Conservation (phyloP, 2,888 invertebrate genomes). For the Nycteola revayana region DNA sequence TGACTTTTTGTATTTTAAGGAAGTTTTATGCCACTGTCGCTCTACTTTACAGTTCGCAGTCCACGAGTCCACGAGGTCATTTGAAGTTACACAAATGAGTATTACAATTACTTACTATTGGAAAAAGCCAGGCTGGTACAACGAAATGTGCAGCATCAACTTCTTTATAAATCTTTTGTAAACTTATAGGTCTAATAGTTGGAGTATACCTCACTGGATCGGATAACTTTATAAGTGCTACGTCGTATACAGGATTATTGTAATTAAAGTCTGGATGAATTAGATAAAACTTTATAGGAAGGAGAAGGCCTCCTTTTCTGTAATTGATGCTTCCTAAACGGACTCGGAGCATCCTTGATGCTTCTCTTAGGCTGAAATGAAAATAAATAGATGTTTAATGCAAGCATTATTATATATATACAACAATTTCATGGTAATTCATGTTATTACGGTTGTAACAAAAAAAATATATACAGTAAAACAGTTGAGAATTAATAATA, state of each 20-base stretch:
- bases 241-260: conserved; percentile 51
- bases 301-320: conserved; percentile 52
- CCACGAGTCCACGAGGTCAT: too few species aligned
- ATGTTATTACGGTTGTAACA: too few species aligned
- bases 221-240: conserved; percentile 56
- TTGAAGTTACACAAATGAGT: too few species aligned
- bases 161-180: conserved; percentile 36
- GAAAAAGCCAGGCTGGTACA: conserved; percentile 54
- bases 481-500: too few species aligned
- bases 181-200: conserved; percentile 44
- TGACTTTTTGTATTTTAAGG: too few species aligned
- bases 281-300: conserved; percentile 53
- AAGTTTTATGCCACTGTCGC: too few species aligned
- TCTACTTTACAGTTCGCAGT: too few species aligned
- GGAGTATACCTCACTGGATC: conserved; percentile 38
- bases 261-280: conserved; percentile 64
- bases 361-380: conserved; percentile 49
- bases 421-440: too few species aligned
- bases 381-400: too few species aligned
- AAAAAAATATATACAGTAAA: too few species aligned
- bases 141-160: conserved; percentile 54
- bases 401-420: too few species aligned
- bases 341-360: conserved; percentile 46
- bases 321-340: conserved; percentile 65
- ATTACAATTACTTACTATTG: conserved; percentile 35